Base-by-base conservation (phyloP, 2,888 invertebrate genomes). In the Scrobipalpa atriplicella region DNA sequence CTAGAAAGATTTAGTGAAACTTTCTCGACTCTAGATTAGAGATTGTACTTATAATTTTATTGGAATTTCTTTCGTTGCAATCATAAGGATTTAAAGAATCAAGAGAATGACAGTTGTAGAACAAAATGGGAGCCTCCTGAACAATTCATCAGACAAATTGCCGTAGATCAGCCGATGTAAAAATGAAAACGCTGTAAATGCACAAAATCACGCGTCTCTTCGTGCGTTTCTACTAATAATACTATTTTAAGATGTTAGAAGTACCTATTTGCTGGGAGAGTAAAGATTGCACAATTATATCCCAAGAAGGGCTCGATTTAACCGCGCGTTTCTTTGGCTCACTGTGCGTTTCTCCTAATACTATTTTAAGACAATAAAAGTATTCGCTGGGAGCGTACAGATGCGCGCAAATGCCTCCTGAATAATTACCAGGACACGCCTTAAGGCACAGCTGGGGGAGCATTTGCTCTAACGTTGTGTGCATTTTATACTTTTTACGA, bases 341-440 rank as follows among this genome's bases (percentile, higher is more conserved):
- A 69, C 64, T 72, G 67, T 68, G 60, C 68, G 64, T 43, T 52
- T 68, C 72, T 41, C 71, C 69, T 74, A 77, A 73, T 74, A 76
- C 78, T 80, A 79, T 78, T 75, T 73, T 78, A 77, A 82, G 73
- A 80, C 70, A 78, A 73, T 73, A 77, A 78, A 79, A 79, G 67
- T 78, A 74, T 74, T 16, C 64, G 62, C 67, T 88, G 87, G 81
- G 86, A 89, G 84, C 72, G 73, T 76, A 71, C 89, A 90, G 88
- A 88, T 90, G 90, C 80, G 79, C 78, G 78, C 81, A 84, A 85
- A 87, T 83, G 83, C 82, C 81, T 81, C 71, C 82, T 89, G 87
- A 89, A 88, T 89, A 90, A 90, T 89, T 87, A 89, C 82, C 70
- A 74, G 77, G 65, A 61, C 29, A 75, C 75, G 83, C 85, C 80